Conservation (phyloP, 2,113 vertebrate species). For the Syngnathoides biaculeatus region DNA sequence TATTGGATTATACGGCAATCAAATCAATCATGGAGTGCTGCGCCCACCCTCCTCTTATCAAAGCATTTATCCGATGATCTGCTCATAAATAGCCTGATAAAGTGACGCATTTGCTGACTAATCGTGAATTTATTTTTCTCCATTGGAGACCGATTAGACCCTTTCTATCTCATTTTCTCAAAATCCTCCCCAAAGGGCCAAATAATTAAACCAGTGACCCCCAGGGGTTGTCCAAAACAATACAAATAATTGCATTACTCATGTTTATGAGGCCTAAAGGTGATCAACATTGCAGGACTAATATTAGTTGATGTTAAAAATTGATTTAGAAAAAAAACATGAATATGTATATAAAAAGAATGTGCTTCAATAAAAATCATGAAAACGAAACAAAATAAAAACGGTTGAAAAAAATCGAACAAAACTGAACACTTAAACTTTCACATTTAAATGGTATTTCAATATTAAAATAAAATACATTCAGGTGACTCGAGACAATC, state of each 20-base stretch:
- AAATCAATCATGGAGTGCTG: conserved; percentile 51
- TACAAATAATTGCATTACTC: conserved; percentile 6
- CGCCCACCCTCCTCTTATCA: conserved; percentile 53
- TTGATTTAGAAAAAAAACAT: no score
- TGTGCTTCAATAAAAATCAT: no score
- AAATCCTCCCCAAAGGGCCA: conserved; percentile 14
- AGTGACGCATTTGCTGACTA: conserved; percentile 49
- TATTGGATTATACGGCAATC: conserved; percentile 57
- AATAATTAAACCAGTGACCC: conserved; percentile 15
- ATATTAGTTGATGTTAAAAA: no score
- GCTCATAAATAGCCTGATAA: conserved; percentile 60
- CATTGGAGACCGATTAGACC: conserved; percentile 33
- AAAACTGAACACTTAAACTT: background rate
- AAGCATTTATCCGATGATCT: conserved; percentile 60
- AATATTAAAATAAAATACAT: background rate
- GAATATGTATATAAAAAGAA: no score
- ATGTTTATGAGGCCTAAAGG: conserved; percentile 10
- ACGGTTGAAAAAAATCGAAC: no score
- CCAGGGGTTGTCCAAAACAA: conserved; percentile 1
- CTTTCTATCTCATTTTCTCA: conserved; percentile 20
- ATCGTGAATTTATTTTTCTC: conserved; percentile 56
- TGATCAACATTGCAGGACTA: background rate
- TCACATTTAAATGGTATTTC: background rate
- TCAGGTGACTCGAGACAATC: background rate
- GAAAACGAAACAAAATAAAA: no score